phyloP scores from a whole-genome alignment of 2,888 invertebrate species.

The Sipha maydis region DNA sequence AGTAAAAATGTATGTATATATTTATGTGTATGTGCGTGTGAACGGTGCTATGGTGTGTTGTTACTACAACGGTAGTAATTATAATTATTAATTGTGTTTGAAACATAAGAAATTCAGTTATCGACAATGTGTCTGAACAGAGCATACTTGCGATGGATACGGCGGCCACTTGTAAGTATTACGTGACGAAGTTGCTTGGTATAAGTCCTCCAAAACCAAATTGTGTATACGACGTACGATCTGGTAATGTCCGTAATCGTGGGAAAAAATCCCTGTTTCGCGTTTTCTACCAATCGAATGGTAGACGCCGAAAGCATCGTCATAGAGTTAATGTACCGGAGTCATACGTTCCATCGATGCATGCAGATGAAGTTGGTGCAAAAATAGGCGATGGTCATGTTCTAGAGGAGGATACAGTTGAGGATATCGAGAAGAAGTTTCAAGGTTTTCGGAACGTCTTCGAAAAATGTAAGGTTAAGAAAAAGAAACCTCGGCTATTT shows the following conservation, averaged over 20 bases:
- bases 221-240: constrained; percentile 54
- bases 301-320: background rate
- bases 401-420: constrained; percentile 51
- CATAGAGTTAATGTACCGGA: background rate
- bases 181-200: constrained; percentile 44
- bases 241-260: constrained; percentile 46
- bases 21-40: background rate
- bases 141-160: constrained; percentile 28
- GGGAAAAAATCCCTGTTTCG: constrained; percentile 53
- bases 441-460: constrained; percentile 55
- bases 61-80: background rate
- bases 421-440: constrained; percentile 56
- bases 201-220: constrained; percentile 42
- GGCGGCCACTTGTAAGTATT: constrained; percentile 56
- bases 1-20: background rate
- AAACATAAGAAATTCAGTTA: background rate
- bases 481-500: constrained; percentile 41
- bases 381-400: constrained; percentile 8
- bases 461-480: constrained; percentile 56
- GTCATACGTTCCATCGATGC: constrained; percentile 7
- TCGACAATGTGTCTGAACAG: constrained; percentile 31
- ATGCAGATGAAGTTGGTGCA: constrained; percentile 8
- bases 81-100: constrained; percentile 3
- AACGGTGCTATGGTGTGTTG: background rate
- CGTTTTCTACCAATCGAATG: constrained; percentile 42